A percentile compares a stretch with the other conserved stretches of the same genome.
These are phyloP conservation scores for Thereva nobilitata DNA, from an alignment of 2,888 invertebrate genomes.

Conservation along the genomic window DNA sequence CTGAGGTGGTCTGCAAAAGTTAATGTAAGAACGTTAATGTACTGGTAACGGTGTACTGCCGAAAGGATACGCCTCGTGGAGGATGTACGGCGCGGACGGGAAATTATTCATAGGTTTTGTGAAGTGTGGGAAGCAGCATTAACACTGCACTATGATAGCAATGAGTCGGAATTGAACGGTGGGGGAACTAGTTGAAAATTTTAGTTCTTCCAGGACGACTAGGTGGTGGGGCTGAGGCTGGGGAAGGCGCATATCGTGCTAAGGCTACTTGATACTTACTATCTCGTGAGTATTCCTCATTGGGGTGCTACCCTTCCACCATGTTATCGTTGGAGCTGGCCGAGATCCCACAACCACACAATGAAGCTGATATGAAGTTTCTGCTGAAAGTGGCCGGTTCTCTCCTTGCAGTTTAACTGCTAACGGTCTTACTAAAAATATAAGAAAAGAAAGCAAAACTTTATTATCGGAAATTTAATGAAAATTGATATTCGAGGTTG, in stretches of 20 bases:
- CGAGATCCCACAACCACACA: constrained; percentile 76
- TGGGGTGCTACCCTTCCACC: constrained; percentile 75
- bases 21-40: not conserved
- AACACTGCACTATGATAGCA: too few species aligned
- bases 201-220: too few species aligned
- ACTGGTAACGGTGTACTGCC: not conserved
- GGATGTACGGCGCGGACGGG: not conserved
- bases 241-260: constrained; percentile 12
- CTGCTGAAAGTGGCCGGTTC: constrained; percentile 73
- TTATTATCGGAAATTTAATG: too few species aligned
- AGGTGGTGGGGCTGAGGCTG: not conserved
- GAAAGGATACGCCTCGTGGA: too few species aligned
- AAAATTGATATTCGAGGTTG: too few species aligned
- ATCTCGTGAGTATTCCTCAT: constrained; percentile 70
- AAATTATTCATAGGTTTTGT: not conserved
- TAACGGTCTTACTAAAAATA: constrained; percentile 70
- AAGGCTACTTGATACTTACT: constrained; percentile 60
- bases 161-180: too few species aligned
- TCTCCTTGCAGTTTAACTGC: constrained; percentile 71
- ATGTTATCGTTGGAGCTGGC: constrained; percentile 75
- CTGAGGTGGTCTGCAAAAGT: constrained; percentile 57
- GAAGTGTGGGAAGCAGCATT: constrained; percentile 18
- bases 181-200: too few species aligned
- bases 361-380: constrained; percentile 70
- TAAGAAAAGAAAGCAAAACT: too few species aligned